Conservation (phyloP, 2,113 vertebrate species). For the Rhynchomys soricoides region DNA sequence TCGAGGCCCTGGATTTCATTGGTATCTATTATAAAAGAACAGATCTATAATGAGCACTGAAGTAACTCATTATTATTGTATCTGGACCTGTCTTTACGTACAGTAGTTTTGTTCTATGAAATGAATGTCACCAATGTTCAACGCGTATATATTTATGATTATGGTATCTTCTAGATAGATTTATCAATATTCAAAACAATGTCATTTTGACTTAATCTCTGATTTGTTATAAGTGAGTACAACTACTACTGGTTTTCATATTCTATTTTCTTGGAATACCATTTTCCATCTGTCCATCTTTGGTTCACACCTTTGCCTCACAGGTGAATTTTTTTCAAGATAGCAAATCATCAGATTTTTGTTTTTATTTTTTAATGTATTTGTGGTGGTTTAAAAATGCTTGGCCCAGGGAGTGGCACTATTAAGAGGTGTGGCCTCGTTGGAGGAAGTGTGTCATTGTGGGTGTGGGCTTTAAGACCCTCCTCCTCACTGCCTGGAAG, state of each 20-base stretch:
- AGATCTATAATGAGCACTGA: not conserved
- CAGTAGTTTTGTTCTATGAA: not conserved
- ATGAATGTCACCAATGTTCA: not conserved
- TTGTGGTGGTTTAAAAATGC: no score
- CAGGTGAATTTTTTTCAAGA: not conserved
- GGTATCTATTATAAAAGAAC: not conserved
- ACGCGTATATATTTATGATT: not conserved
- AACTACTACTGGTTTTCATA: not conserved
- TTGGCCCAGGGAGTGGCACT: no score
- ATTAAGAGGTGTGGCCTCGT: no score
- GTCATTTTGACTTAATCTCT: not conserved
- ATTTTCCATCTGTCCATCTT: not conserved
- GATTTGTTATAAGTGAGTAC: not conserved
- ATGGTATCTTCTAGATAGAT: not conserved
- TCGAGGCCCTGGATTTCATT: not conserved
- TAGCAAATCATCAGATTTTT: not conserved
- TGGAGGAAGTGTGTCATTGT: no score
- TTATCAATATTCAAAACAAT: not conserved
- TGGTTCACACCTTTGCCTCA: not conserved
- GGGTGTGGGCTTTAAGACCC: no score
- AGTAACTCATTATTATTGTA: not conserved
- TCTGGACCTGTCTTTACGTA: not conserved
- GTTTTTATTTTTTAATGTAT: not conserved
- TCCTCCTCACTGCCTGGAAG: no score
- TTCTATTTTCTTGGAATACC: not conserved